phyloP scores from a whole-genome alignment of 2,797 vertebrate species.

The Uromys caudimaculatus region DNA sequence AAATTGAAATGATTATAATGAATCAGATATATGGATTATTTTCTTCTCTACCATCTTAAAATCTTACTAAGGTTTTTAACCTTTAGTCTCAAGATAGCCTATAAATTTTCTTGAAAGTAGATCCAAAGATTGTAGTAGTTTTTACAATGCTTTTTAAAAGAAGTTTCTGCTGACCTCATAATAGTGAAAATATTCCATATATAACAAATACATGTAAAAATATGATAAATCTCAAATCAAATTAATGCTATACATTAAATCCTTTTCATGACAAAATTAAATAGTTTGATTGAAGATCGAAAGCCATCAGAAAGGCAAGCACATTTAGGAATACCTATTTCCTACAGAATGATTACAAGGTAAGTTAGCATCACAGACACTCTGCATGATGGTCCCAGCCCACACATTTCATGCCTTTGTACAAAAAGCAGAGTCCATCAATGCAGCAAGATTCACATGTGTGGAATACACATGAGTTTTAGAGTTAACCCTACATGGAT shows the following conservation, averaged over 20 bases:
- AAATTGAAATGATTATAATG: slow-evolving; percentile 41
- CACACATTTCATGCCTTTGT: background rate
- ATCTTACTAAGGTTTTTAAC: slow-evolving; percentile 62
- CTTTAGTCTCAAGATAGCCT: background rate
- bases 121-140: slow-evolving; percentile 36
- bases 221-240: slow-evolving; percentile 56
- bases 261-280: slow-evolving; percentile 30
- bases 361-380: slow-evolving; percentile 19
- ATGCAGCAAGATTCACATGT: slow-evolving; percentile 42
- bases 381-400: background rate
- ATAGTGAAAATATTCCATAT: slow-evolving; percentile 59
- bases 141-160: slow-evolving; percentile 61
- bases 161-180: slow-evolving; percentile 54
- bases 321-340: slow-evolving; percentile 2
- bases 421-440: background rate
- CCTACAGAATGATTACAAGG: slow-evolving; percentile 47
- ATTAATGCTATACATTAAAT: slow-evolving; percentile 37
- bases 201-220: slow-evolving; percentile 18
- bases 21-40: slow-evolving; percentile 15
- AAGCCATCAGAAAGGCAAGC: slow-evolving; percentile 45
- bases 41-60: background rate
- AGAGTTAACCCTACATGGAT: background rate
- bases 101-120: slow-evolving; percentile 47
- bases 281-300: background rate
- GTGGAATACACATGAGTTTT: slow-evolving; percentile 64